phyloP scores from a whole-genome alignment of 2,888 invertebrate species.

The Standfussiana lucernea region DNA sequence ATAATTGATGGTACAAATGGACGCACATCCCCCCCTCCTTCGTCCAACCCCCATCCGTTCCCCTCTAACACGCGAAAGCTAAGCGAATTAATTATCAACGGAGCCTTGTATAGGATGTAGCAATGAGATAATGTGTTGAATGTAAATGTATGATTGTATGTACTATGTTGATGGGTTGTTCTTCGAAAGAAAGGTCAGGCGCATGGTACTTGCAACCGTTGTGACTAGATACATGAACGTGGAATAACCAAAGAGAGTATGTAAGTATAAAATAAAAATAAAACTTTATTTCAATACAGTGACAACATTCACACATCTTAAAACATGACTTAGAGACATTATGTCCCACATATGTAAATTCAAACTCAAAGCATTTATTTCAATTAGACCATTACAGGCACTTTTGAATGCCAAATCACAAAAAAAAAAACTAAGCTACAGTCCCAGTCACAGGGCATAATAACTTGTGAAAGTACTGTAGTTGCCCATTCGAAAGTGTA shows the following conservation, averaged over 20 bases:
- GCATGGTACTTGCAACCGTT: neutral
- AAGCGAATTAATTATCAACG: constrained; percentile 78
- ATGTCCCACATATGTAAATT: too few relatives aligned
- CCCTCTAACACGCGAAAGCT: constrained; percentile 66
- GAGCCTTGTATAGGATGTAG: constrained; percentile 51
- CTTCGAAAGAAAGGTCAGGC: neutral
- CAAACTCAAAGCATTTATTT: too few relatives aligned
- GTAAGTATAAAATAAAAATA: too few relatives aligned
- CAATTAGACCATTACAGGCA: too few relatives aligned
- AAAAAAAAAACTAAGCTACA: too few relatives aligned
- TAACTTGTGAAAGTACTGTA: too few relatives aligned
- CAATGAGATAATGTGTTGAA: constrained; percentile 48
- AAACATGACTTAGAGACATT: too few relatives aligned
- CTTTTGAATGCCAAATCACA: too few relatives aligned
- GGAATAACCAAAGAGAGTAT: neutral
- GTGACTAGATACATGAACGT: neutral
- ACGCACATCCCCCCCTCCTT: constrained; percentile 58
- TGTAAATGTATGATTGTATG: constrained; percentile 27
- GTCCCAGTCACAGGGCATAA: too few relatives aligned
- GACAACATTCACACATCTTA: too few relatives aligned
- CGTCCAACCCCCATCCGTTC: constrained; percentile 7
- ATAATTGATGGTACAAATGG: constrained; percentile 86
- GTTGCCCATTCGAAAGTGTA: too few relatives aligned
- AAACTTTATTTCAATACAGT: too few relatives aligned
- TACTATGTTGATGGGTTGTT: neutral